Percentiles rank a stretch among this genome's conserved stretches.
These are phyloP conservation scores for Brachionus rotundiformis DNA, from an alignment of 1,140 invertebrate species.

Conservation along the genomic window DNA sequence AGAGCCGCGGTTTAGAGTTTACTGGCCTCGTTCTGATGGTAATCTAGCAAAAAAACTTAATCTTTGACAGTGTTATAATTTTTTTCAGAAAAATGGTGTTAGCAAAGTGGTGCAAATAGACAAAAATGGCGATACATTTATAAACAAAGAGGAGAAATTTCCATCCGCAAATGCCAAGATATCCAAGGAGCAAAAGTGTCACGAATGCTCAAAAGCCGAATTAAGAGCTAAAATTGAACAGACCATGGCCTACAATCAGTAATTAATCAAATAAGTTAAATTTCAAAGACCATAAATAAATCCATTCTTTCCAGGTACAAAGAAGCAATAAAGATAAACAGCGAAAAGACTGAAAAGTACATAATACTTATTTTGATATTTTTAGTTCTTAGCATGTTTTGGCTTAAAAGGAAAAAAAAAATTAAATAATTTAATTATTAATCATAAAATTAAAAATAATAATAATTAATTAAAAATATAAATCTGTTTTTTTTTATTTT, in stretches of 20 bases:
- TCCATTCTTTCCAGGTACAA: neutral
- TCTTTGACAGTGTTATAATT: too few species aligned
- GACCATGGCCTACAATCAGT: neutral
- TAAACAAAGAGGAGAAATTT: neutral
- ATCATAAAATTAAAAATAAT: too few species aligned
- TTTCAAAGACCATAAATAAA: too few species aligned
- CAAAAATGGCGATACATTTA: neutral
- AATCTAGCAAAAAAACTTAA: neutral
- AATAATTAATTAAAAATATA: neutral
- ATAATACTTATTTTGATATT: constrained; percentile 27
- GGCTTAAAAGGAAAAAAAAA: neutral
- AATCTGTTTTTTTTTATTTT: neutral
- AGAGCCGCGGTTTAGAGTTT: neutral
- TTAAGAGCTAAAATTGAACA: neutral
- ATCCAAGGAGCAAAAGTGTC: neutral
- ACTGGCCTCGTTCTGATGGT: neutral
- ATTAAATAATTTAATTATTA: too few species aligned
- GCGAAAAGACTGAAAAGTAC: constrained; percentile 11
- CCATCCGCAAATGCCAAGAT: neutral
- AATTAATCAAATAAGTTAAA: neutral
- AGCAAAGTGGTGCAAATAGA: neutral
- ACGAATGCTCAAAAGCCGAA: neutral
- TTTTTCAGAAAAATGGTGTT: constrained; percentile 8
- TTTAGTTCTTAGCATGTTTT: constrained; percentile 35
- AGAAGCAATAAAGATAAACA: neutral